Evolutionary conservation across 1,140 invertebrate genomes (phyloP), one percentile per base, ranked within the genome.

Genomic region (Holcopasites calliopsidis): DNA sequence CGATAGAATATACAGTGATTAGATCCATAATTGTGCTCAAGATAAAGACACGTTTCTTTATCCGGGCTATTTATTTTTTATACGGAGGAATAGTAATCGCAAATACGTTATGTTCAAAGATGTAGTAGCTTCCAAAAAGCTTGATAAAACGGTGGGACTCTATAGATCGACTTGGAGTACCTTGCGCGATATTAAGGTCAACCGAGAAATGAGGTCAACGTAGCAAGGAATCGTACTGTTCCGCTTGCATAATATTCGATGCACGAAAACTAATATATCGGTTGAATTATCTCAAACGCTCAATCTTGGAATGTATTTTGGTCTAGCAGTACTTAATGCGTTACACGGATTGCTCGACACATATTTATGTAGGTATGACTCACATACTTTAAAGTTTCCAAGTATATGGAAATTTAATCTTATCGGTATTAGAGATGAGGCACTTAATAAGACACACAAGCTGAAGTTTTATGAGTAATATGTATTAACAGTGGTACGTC

Each of bases 121-220:
- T 28, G 16, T 40, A 21, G 38, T 6, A 55, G 16, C 44, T 74
- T 66, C 40, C 71, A 54, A 66, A 74, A 73, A 52, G 57, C 0
- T n/a, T 74, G 23, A 66, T 38, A 74, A 31, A 50, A 49, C 23
- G 16, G 8, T 42, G 35, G 38, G 35, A n/a, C 21, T 74, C 40
- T 74, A 66, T 66, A 66, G 71, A 66, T 70, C 55, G 50, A 49
- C 42, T 78, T 65, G 44, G 57, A 76, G 75, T 68, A 72, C 73
- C 66, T 52, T 74, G 55, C 52, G 49, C 49, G 70, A 82, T 82
- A 84, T 83, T 88, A 86, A 86, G 87, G 87, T 86, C 87, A 88
- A 82, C 82, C 68, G 83, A 81, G 82, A 84, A 88, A 88, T 88
- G 86, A 82, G 87, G 86, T 87, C 85, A 86, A 74, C 42, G 80